Evolutionary conservation across 2,888 invertebrate species (phyloP).

Genomic region (Drosophila hamatofila): DNA sequence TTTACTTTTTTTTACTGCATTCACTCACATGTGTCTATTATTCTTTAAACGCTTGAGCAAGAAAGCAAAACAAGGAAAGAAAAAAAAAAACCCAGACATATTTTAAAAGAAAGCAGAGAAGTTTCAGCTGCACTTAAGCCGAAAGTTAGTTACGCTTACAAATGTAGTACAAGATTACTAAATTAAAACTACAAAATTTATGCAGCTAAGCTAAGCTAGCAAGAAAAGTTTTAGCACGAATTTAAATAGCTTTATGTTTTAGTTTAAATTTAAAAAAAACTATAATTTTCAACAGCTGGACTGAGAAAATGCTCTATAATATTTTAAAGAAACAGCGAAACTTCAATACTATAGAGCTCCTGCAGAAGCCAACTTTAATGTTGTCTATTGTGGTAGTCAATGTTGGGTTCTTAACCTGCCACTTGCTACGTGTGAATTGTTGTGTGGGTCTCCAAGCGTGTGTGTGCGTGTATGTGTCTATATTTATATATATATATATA

Average conservation of each 20-base stretch:
- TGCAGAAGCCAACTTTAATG: constrained; percentile 67
- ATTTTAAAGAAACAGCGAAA: constrained; percentile 14
- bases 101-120: constrained; percentile 16
- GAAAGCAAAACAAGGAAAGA: constrained; percentile 25
- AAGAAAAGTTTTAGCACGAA: neutral
- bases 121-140: neutral
- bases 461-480: constrained; percentile 26
- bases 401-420: constrained; percentile 75
- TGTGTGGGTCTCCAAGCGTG: constrained; percentile 17
- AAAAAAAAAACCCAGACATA: constrained; percentile 14
- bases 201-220: neutral
- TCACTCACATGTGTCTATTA: constrained; percentile 62
- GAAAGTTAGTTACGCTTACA: constrained; percentile 23
- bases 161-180: neutral
- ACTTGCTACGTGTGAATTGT: constrained; percentile 55
- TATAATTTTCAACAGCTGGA: neutral
- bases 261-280: neutral
- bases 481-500: constrained; percentile 17
- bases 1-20: constrained; percentile 35
- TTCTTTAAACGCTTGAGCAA: constrained; percentile 48
- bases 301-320: neutral
- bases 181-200: constrained; percentile 2
- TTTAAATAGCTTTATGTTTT: neutral
- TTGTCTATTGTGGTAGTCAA: constrained; percentile 77
- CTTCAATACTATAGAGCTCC: constrained; percentile 18